Base-by-base conservation (phyloP, 2,888 invertebrate species). In the Resseliella maxima region DNA sequence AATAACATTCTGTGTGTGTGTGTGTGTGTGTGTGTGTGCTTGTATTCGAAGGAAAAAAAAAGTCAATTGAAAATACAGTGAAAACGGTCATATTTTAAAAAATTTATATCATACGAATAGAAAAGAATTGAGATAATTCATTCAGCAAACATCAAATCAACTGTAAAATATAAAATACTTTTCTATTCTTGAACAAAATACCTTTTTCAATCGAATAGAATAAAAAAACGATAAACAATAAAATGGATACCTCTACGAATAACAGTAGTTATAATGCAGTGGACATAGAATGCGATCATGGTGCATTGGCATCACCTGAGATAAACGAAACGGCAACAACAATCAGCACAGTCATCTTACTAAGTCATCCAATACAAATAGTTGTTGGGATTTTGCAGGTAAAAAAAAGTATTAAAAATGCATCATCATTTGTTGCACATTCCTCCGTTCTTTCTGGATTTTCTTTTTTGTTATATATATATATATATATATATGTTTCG, bases 331-430 rank as follows among this genome's bases (percentile, higher is more conserved):
- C 21, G 21, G 41, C 85, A 50, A 85, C 97, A 87, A 97, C 97
- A 88, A 95, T 97, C 89, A 96, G 96, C 91, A 97, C 97, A 87
- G 96, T 97, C 88, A 97, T 97, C 85, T 95, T 98, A 87, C 96
- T 96, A 90, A 96, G 96, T 90, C 97, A 96, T 88, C 94, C 94
- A 89, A 95, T 97, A 85, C 94, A 96, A 90, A 94, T 97, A 89
- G 96, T 97, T 89, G 95, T 98, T 89, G 97, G 97, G 88, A 92
- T 97, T 88, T 93, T 97, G 88, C 95, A 96, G 94, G 97, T 97
- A 94, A 64, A 59, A 59, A n/a, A n/a, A n/a, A n/a, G n/a, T n/a
- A 24, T 85, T 83, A 38, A 83, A 83, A 38, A 31, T 83, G 83
- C 38, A 83, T 38, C n/a, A 83, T 83, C 83, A 83, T 38, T 38